Evolutionary conservation across 2,888 invertebrate genomes (phyloP), one percentile per base, ranked within the genome.

Genomic region (Tricholauxania praeusta): DNA sequence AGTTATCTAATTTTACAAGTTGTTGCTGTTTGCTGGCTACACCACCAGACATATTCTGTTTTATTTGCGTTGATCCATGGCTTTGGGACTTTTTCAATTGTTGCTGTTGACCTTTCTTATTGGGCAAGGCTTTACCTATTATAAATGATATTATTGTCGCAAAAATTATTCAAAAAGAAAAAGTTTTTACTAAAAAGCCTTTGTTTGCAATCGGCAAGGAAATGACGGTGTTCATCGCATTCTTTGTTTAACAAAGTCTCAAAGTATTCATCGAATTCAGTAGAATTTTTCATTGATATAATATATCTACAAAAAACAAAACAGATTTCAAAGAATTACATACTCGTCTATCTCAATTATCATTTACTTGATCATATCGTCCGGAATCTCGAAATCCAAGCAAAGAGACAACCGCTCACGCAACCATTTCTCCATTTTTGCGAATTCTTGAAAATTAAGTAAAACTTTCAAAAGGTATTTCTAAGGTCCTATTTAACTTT

Each of bases 201-300:
- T 72, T 89, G 89, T 17, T 89, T 87, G 28, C 93, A 86, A 76
- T 93, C 91, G 8, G 88, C 80, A 63, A 93, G 89, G 82, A 95
- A 94, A 64, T 89, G 88, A 73, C 90, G 89, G 82, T 95, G 94
- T 72, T 91, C 90, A 6, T 90, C 87, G 79, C 91, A 91, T 68
- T 89, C 90, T 75, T 90, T 90, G 85, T 94, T 92, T 1, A 96
- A 83, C 63, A 96, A 88, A 65, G 92, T 93, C 79, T 90, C 90
- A 87, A 96, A 92, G 81, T 95, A 95, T 74, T 94, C 93, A 79
- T 93, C 92, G 64, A 95, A 89, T 80, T 94, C 95, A 73, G 89
- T 88, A 71, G 91, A 91, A 81, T 91, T 91, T 80, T 93, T 90
- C 79, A 96, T 93, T 17, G 91, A 89, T 74, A 91, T 82, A 51